Evolutionary conservation across 1,140 invertebrate species (phyloP).

Genomic region (Drosophila repletoides): DNA sequence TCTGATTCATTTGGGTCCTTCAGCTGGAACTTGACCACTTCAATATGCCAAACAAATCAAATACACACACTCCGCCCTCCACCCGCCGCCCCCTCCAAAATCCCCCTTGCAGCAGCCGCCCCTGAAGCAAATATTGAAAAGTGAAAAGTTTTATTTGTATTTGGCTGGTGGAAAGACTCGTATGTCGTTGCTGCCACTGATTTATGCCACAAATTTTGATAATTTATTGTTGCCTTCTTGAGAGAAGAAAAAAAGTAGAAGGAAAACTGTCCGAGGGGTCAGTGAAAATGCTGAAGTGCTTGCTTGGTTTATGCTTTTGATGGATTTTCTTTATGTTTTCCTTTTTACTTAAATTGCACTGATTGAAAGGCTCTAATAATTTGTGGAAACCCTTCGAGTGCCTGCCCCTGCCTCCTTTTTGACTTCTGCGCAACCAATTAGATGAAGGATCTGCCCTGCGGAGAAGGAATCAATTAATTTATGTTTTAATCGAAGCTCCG

Average conservation of each 20-base stretch:
- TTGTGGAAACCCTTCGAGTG: slow-evolving; percentile 57
- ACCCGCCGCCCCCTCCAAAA: neutral
- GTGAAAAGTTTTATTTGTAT: slow-evolving; percentile 70
- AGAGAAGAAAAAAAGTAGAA: neutral
- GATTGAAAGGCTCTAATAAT: slow-evolving; percentile 70
- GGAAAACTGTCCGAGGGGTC: neutral
- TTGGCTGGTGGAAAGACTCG: slow-evolving; percentile 34
- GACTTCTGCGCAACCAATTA: slow-evolving; percentile 44
- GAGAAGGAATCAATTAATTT: slow-evolving; percentile 1
- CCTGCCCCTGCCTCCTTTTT: neutral
- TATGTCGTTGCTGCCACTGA: slow-evolving; percentile 51
- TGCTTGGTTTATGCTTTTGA: slow-evolving; percentile 65
- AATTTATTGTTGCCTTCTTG: slow-evolving; percentile 68
- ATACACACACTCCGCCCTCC: slow-evolving; percentile 28
- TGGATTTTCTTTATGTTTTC: slow-evolving; percentile 51
- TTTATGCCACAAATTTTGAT: slow-evolving; percentile 69
- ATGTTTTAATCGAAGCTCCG: no score
- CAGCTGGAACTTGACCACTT: slow-evolving; percentile 59
- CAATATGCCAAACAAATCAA: slow-evolving; percentile 77
- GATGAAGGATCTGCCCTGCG: slow-evolving; percentile 13
- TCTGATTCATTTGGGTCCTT: slow-evolving; percentile 28
- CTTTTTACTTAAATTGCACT: slow-evolving; percentile 40
- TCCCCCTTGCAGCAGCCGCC: neutral
- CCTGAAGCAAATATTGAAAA: slow-evolving; percentile 73
- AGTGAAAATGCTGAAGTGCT: slow-evolving; percentile 37